Percentiles rank a stretch among this genome's conserved stretches.
Conservation (phyloP, 2,797 vertebrate genomes). For the Cyprinella venusta region DNA sequence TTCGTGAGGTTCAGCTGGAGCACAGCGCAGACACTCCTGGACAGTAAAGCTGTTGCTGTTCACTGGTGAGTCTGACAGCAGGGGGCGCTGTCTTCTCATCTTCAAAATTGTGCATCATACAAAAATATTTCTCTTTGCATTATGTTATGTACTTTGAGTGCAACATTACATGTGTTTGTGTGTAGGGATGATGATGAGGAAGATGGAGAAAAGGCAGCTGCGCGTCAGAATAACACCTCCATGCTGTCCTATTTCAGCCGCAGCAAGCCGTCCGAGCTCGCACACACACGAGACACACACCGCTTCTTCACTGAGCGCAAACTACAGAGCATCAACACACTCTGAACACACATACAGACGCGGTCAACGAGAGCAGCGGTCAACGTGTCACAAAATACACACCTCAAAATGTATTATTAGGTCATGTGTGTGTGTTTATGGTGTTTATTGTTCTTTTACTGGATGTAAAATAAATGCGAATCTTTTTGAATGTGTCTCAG, state of each 20-base stretch:
- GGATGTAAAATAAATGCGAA: slow-evolving; percentile 6
- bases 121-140: neutral
- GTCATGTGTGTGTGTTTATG: neutral
- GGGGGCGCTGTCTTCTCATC: slow-evolving; percentile 11
- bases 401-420: neutral
- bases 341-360: slow-evolving; percentile 52
- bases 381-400: neutral
- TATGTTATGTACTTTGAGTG: neutral
- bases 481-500: neutral
- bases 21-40: slow-evolving; percentile 87
- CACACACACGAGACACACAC: slow-evolving; percentile 47
- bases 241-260: slow-evolving; percentile 77
- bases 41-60: slow-evolving; percentile 80
- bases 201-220: slow-evolving; percentile 72
- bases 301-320: slow-evolving; percentile 59
- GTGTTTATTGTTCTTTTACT: neutral
- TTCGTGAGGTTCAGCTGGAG: slow-evolving; percentile 96
- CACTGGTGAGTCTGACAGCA: slow-evolving; percentile 77
- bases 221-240: slow-evolving; percentile 73
- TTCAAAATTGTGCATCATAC: neutral
- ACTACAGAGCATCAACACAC: slow-evolving; percentile 50
- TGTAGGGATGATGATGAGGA: slow-evolving; percentile 60
- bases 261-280: slow-evolving; percentile 37
- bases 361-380: neutral
- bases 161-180: slow-evolving; percentile 30